These are phyloP conservation scores for Gadopsis bispinosus DNA, from an alignment of 2,797 vertebrate genomes.

Conservation along the genomic window DNA sequence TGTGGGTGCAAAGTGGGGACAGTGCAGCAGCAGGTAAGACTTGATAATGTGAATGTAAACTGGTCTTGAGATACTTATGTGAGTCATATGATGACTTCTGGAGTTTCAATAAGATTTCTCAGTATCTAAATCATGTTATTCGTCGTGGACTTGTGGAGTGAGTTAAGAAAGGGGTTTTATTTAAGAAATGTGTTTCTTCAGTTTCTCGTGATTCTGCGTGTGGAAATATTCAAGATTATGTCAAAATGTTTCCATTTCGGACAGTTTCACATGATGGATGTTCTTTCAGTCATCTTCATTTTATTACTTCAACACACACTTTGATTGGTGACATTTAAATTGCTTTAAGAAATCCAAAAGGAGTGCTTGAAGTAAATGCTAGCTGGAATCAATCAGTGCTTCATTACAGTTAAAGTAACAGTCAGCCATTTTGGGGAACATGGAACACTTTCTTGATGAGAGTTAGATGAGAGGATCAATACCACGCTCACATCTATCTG, in stretches of 20 bases:
- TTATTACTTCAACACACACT: neutral
- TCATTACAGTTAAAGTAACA: neutral
- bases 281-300: neutral
- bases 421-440: neutral
- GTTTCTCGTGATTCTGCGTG: neutral
- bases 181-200: neutral
- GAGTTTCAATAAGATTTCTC: neutral
- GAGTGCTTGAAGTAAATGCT: neutral
- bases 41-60: neutral
- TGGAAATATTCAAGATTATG: neutral
- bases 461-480: neutral
- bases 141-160: too few relatives aligned
- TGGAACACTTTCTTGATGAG: neutral
- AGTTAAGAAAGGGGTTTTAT: neutral
- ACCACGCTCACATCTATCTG: neutral
- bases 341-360: neutral
- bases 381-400: neutral
- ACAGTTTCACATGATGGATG: neutral
- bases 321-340: neutral
- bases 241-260: rapidly evolving
- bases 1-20: conserved; percentile 71
- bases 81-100: neutral
- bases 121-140: neutral
- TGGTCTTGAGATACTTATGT: neutral
- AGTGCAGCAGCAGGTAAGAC: conserved; percentile 63